Evolutionary conservation across 2,888 invertebrate species (phyloP), one percentile per base, ranked within the genome.

Genomic region (Mylabris sibirica): DNA sequence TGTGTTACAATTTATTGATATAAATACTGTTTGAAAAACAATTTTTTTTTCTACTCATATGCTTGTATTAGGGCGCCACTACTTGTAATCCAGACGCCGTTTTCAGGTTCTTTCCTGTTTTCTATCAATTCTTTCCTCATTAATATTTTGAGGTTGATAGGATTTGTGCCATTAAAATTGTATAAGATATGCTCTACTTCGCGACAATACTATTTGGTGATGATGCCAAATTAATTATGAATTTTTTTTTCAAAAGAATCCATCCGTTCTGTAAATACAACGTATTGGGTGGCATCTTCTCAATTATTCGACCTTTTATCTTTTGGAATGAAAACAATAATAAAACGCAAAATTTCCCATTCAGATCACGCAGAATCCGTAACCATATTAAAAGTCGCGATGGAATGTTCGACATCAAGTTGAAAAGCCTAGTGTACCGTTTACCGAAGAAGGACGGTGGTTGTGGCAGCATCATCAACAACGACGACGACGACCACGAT

Each of bases 341-440:
- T 69, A 66, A 67, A 65, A 66, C 59, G 69, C 67, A 66, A 70
- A 49, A 53, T 53, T 53, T 63, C 57, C 57, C 65, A 72, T 72
- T 72, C 72, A 68, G 69, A 72, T 72, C 72, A 72, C 72, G 72
- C 65, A 70, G 65, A 66, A 70, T 68, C 69, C 74, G 73, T 76
- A 72, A 77, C 78, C 79, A 79, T 79, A 80, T 79, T 80, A 79
- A 79, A 80, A 78, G 75, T 75, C 72, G 75, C 78, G 68, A 74
- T 74, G 79, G 79, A 78, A 80, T 80, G 77, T 77, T 79, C 44
- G 14, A 79, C 77, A 76, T 75, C 78, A 75, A 69, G 75, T 72
- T 73, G 75, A 76, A 73, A 74, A 72, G 74, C 70, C 71, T 68
- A 68, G 24, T 62, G 76, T 78, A 78, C 77, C 77, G 78, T 78